Evolutionary conservation across 2,113 vertebrate genomes (phyloP), one percentile per base, ranked within the genome.

Genomic region (Sapajus apella): DNA sequence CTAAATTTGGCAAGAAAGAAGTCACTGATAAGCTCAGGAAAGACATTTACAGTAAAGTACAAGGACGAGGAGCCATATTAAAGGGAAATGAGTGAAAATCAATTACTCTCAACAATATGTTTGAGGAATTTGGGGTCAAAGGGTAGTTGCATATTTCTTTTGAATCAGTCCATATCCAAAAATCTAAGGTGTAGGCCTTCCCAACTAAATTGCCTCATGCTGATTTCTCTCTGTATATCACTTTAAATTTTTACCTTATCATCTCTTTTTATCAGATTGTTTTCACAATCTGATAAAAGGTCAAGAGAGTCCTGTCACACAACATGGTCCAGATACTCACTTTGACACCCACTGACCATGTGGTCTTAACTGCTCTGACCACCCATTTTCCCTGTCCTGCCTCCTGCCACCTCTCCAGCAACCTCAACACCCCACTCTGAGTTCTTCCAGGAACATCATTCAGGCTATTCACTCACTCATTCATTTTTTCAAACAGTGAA

Each of bases 1-100:
- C 75, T 82, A 27, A 16, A 68, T 76, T 50, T 93, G 61, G 43
- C 66, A 82, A 82, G 66, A 82, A 81, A 66, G 30, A 92, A 64
- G 45, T 66, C 32, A 85, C 5, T 70, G 66, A 50, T 85, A 50
- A 55, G 35, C 25, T 30, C 75, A 56, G 55, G 32, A 82, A 94
- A 35, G 37, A 13, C 50, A 76, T 47, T 81, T 66, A 75, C 7
- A 72, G 80, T 72, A 18, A 79, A 72, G 85, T 27, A 55, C 73
- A 85, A 96, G 75, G 85, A 96, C 70, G 37, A 91, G 56, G 87
- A 82, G 82, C 40, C 92, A 87, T 40, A 10, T 64, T 91, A 40
- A 20, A 94, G 75, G 12, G 35, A 47, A 76, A 91, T 17, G 14
- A 82, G 32, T 82, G 43, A 37, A 91, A 91, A 40, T 21, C 56